These are phyloP conservation scores for Pollimyrus isidori DNA, from an alignment of 2,113 vertebrate genomes.

Conservation along the genomic window DNA sequence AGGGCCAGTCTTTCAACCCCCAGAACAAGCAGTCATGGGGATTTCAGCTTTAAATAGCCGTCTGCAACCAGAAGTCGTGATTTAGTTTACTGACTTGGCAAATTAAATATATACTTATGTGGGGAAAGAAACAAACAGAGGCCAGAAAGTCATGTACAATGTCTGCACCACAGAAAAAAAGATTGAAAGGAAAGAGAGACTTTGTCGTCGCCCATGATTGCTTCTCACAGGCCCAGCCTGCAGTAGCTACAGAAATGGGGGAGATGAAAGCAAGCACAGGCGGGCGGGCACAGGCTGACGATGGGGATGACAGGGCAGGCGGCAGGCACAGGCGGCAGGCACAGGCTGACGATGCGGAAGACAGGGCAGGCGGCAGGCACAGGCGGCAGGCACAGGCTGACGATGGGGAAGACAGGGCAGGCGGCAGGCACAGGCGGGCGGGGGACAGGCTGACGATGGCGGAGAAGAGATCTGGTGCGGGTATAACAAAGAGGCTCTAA, in stretches of 20 bases:
- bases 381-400: background rate
- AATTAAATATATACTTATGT: background rate
- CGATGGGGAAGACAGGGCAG: background rate
- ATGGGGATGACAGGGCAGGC: background rate
- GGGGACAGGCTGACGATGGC: background rate
- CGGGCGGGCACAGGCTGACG: too few relatives aligned
- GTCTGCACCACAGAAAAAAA: background rate
- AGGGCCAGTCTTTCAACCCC: background rate
- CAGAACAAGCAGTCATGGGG: background rate
- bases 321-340: too few relatives aligned
- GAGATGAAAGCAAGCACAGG: background rate
- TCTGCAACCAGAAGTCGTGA: background rate
- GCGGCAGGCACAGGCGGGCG: background rate
- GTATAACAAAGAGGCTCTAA: background rate
- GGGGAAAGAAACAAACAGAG: background rate
- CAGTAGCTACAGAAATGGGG: background rate
- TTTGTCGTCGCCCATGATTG: background rate
- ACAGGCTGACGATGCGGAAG: too few relatives aligned
- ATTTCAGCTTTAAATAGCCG: background rate
- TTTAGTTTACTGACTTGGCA: slow-evolving; percentile 6
- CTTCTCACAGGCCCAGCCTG: background rate
- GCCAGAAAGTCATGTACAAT: background rate
- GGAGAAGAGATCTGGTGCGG: background rate
- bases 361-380: background rate
- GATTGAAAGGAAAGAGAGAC: background rate